phyloP scores from a whole-genome alignment of 2,888 invertebrate species.

The Zaprionus lineosus region DNA sequence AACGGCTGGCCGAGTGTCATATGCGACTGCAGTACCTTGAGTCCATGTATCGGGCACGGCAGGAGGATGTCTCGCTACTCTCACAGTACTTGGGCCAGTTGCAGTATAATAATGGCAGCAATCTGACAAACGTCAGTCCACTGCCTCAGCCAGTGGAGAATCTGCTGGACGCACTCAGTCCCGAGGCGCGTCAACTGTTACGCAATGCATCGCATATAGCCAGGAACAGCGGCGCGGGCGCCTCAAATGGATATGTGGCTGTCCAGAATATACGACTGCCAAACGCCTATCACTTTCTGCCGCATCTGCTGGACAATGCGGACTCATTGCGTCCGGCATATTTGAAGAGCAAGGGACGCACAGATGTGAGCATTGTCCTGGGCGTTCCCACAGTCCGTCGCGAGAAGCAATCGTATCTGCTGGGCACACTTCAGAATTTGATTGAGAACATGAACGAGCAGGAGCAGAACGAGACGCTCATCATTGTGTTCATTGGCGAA shows the following conservation, averaged over 20 bases:
- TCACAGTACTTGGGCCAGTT: slow-evolving; percentile 86
- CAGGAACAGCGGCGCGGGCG: slow-evolving; percentile 5
- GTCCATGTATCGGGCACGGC: slow-evolving; percentile 89
- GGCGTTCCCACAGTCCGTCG: slow-evolving; percentile 94
- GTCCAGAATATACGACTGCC: slow-evolving; percentile 86
- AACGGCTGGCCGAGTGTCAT: slow-evolving; percentile 89
- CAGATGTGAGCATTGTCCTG: slow-evolving; percentile 91
- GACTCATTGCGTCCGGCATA: slow-evolving; percentile 90
- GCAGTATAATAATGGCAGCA: slow-evolving; percentile 62
- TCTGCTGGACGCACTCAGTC: slow-evolving; percentile 82
- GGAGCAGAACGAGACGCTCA: slow-evolving; percentile 90
- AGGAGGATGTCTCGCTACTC: slow-evolving; percentile 89
- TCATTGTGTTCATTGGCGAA: slow-evolving; percentile 95
- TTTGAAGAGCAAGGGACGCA: slow-evolving; percentile 88
- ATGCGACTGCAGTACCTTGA: slow-evolving; percentile 91
- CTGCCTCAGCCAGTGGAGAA: slow-evolving; percentile 58
- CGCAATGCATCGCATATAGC: slow-evolving; percentile 83
- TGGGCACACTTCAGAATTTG: slow-evolving; percentile 92
- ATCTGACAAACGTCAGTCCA: slow-evolving; percentile 34
- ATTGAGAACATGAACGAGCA: slow-evolving; percentile 89
- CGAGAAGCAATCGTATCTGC: slow-evolving; percentile 93
- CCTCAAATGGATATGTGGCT: slow-evolving; percentile 80
- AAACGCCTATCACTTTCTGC: slow-evolving; percentile 92
- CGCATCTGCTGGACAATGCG: slow-evolving; percentile 91
- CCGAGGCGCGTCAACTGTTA: slow-evolving; percentile 83